Conservation (phyloP, 2,888 invertebrate genomes). For the Melanchra persicariae region DNA sequence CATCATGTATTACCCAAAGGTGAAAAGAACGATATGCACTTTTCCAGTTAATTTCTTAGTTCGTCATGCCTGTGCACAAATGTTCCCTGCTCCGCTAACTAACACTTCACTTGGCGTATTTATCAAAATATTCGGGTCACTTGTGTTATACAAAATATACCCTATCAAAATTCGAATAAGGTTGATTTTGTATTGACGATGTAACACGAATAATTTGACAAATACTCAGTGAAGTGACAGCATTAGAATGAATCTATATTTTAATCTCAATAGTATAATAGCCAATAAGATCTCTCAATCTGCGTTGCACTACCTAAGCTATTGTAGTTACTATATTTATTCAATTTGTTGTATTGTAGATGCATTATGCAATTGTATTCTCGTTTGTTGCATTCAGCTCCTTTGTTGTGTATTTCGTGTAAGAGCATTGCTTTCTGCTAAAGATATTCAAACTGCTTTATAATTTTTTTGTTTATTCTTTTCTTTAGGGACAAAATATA, state of each 20-base stretch:
- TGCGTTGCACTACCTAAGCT: conserved; percentile 17
- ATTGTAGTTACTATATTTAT: conserved; percentile 21
- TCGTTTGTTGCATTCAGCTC: conserved; percentile 1
- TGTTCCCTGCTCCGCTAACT: conserved; percentile 1
- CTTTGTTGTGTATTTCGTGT: background rate
- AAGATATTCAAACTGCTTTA: background rate
- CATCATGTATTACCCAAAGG: background rate
- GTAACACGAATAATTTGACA: too few relatives aligned
- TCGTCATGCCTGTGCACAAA: conserved; percentile 5
- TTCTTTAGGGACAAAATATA: background rate
- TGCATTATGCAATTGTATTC: conserved; percentile 41
- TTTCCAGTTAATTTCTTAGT: background rate
- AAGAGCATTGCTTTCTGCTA: background rate
- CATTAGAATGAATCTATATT: too few relatives aligned
- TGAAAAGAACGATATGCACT: background rate
- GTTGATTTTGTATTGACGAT: too few relatives aligned
- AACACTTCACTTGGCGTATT: too few relatives aligned
- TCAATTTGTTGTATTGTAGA: conserved; percentile 8
- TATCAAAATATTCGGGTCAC: too few relatives aligned
- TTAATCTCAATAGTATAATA: conserved; percentile 24
- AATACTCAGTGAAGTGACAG: too few relatives aligned
- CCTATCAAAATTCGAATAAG: too few relatives aligned
- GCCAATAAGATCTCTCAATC: background rate
- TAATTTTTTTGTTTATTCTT: background rate
- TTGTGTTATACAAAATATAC: too few relatives aligned